These are phyloP conservation scores for Aphelenchoides fujianensis DNA, from an alignment of 1,140 invertebrate species.

Conservation along the genomic window DNA sequence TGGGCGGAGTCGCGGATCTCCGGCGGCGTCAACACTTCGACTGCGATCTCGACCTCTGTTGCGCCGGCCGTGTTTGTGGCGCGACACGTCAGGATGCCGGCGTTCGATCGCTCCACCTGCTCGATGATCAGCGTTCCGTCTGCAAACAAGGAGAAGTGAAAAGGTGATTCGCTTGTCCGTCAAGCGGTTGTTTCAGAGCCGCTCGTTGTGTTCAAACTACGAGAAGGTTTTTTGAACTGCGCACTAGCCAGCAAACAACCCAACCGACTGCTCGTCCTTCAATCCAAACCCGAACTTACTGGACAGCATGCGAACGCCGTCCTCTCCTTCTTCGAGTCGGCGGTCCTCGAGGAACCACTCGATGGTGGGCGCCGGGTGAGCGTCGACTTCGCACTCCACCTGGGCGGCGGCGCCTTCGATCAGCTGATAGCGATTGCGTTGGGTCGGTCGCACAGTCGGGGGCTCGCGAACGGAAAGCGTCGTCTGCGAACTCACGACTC, in stretches of 20 bases:
- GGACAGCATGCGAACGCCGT: too few species aligned
- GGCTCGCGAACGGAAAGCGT: constrained; percentile 16
- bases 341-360: constrained; percentile 9
- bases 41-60: constrained; percentile 39
- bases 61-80: constrained; percentile 57
- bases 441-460: neutral
- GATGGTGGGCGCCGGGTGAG: neutral
- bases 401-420: neutral
- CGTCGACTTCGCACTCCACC: constrained; percentile 6
- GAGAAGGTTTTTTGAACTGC: too few species aligned
- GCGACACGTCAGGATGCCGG: constrained; percentile 55
- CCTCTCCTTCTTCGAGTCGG: too few species aligned
- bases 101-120: constrained; percentile 25
- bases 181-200: too few species aligned
- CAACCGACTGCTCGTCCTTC: too few species aligned
- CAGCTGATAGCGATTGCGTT: constrained; percentile 12
- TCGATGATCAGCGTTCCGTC: constrained; percentile 17
- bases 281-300: too few species aligned
- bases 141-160: constrained; percentile 28
- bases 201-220: too few species aligned
- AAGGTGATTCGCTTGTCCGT: too few species aligned
- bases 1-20: constrained; percentile 18
- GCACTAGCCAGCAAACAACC: too few species aligned
- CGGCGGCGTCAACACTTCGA: constrained; percentile 57
- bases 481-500: constrained; percentile 5